Evolutionary conservation across 2,113 vertebrate species (phyloP).

Genomic region (Pomatorhinus ruficollis): DNA sequence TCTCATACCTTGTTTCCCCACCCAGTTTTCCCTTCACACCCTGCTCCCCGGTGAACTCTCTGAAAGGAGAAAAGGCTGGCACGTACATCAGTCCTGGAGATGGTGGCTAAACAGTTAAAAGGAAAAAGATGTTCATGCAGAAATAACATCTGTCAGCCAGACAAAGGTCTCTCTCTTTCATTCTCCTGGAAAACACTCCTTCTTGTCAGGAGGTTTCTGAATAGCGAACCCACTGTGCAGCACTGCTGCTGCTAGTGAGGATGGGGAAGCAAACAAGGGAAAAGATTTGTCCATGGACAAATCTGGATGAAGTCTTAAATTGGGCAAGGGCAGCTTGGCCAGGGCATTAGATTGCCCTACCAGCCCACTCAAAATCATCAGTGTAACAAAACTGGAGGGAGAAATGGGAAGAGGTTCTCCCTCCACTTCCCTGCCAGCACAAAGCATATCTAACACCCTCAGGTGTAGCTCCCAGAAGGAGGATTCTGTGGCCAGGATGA

Average conservation of each 20-base stretch:
- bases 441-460: neutral
- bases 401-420: neutral
- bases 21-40: neutral
- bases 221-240: neutral
- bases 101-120: constrained; percentile 23
- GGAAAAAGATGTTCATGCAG: neutral
- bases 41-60: neutral
- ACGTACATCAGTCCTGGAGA: neutral
- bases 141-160: neutral
- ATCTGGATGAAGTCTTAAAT: neutral
- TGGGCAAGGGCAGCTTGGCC: neutral
- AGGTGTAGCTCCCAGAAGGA: neutral
- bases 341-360: neutral
- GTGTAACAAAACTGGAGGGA: neutral
- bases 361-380: neutral
- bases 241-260: neutral
- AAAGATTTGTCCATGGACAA: neutral
- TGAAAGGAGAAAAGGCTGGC: neutral
- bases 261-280: neutral
- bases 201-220: neutral
- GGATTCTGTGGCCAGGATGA: neutral
- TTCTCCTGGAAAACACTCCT: neutral
- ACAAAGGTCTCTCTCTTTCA: constrained; percentile 30
- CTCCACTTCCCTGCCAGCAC: neutral
- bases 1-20: neutral